These are phyloP conservation scores for Phoxinus phoxinus DNA, from an alignment of 2,113 vertebrate genomes.

Conservation along the genomic window DNA sequence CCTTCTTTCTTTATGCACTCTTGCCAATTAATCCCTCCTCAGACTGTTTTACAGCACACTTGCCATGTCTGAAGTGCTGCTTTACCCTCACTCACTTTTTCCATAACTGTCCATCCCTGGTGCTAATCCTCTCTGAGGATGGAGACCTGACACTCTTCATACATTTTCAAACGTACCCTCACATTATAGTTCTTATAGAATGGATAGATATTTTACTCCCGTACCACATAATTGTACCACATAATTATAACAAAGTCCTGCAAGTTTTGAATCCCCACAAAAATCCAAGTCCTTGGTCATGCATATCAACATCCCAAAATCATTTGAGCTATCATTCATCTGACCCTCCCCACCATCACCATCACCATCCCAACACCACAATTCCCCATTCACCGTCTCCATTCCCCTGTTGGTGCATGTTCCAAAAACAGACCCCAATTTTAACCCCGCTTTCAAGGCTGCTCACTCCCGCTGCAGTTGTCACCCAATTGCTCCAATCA, in stretches of 20 bases:
- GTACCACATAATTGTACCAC: not conserved
- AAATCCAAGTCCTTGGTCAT: constrained; percentile 27
- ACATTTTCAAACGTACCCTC: constrained; percentile 33
- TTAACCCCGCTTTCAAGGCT: constrained; percentile 34
- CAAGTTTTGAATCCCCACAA: not conserved
- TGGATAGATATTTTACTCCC: not conserved
- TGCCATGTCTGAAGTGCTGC: not conserved
- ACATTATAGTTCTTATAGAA: not conserved
- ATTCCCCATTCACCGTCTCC: constrained; percentile 44
- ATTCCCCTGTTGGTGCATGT: constrained; percentile 46
- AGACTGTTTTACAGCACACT: constrained; percentile 17
- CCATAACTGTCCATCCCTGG: constrained; percentile 22
- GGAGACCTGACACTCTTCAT: constrained; percentile 40
- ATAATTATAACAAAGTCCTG: not conserved
- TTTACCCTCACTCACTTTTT: constrained; percentile 24
- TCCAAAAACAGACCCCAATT: constrained; percentile 56
- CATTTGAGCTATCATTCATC: constrained; percentile 59
- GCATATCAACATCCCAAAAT: constrained; percentile 45
- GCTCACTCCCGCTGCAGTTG: constrained; percentile 68
- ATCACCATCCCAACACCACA: constrained; percentile 36
- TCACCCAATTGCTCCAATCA: constrained; percentile 63
- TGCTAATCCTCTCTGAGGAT: constrained; percentile 34
- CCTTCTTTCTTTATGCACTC: not conserved
- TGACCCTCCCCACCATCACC: not conserved
- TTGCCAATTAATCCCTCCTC: constrained; percentile 1